A percentile compares a stretch with the other conserved stretches of the same genome.
phyloP scores from a whole-genome alignment of 2,113 vertebrate genomes.

The Corythoichthys haematopterus region DNA sequence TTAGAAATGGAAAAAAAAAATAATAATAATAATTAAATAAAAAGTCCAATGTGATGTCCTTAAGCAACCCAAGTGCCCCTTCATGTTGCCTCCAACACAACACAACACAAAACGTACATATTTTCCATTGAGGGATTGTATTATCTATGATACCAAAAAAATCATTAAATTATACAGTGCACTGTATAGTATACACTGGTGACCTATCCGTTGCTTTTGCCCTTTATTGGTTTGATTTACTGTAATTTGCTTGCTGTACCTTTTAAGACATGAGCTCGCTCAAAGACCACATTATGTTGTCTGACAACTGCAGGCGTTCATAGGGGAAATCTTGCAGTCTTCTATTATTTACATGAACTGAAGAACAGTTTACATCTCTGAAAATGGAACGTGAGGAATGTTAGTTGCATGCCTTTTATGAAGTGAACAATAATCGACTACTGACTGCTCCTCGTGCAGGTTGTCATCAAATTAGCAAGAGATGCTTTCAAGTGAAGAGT shows the following conservation, averaged over 20 bases:
- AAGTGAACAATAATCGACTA: background rate
- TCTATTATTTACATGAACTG: constrained; percentile 1
- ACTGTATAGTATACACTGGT: background rate
- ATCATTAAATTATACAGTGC: background rate
- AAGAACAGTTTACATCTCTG: background rate
- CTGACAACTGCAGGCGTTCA: constrained; percentile 15
- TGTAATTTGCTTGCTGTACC: constrained; percentile 26
- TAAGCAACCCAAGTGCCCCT: background rate
- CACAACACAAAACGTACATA: too few species aligned
- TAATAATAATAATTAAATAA: background rate
- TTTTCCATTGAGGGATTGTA: too few species aligned
- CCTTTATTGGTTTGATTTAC: constrained; percentile 12
- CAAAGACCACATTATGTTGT: constrained; percentile 25
- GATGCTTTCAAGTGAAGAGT: background rate
- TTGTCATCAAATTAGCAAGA: background rate
- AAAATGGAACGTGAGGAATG: constrained; percentile 13
- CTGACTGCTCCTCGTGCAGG: background rate
- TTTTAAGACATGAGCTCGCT: constrained; percentile 49
- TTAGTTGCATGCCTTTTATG: constrained; percentile 1
- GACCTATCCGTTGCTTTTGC: constrained; percentile 30
- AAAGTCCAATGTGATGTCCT: background rate
- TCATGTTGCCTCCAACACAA: too few species aligned
- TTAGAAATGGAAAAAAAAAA: background rate
- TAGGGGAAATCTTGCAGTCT: constrained; percentile 5
- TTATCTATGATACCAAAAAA: background rate